These are phyloP conservation scores for Liasis olivaceus DNA, from an alignment of 2,797 vertebrate genomes.

Conservation along the genomic window DNA sequence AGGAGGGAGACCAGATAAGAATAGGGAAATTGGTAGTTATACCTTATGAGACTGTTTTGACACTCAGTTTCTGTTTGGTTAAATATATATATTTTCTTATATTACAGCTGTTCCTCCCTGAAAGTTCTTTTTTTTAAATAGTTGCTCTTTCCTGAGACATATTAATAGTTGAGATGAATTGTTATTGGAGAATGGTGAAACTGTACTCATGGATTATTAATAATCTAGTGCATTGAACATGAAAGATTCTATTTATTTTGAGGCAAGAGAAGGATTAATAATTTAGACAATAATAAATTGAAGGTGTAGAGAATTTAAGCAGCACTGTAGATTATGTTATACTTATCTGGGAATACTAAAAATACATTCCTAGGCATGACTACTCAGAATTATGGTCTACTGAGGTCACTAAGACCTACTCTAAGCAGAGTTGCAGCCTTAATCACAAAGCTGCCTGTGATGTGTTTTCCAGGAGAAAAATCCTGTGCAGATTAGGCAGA, in stretches of 20 bases:
- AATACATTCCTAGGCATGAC: background rate
- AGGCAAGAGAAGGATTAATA: background rate
- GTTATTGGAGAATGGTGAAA: background rate
- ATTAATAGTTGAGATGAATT: background rate
- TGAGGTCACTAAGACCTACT: background rate
- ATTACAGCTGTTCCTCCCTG: background rate
- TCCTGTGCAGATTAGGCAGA: background rate
- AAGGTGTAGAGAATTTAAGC: background rate
- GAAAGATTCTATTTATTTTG: background rate
- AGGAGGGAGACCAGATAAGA: background rate
- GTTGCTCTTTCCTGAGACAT: constrained; percentile 38
- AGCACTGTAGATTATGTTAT: background rate
- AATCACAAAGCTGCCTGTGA: background rate
- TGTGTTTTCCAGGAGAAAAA: background rate
- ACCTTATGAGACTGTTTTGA: background rate
- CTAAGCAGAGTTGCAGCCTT: background rate
- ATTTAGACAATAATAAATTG: background rate
- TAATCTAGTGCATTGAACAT: background rate
- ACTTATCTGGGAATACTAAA: background rate
- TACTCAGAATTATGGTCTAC: background rate
- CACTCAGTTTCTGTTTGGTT: background rate
- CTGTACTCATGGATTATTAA: background rate
- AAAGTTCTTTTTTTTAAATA: constrained; percentile 1
- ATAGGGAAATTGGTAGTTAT: background rate
- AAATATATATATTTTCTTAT: background rate